Evolutionary conservation across 2,113 vertebrate species (phyloP).

Genomic region (Prunella himalayana): DNA sequence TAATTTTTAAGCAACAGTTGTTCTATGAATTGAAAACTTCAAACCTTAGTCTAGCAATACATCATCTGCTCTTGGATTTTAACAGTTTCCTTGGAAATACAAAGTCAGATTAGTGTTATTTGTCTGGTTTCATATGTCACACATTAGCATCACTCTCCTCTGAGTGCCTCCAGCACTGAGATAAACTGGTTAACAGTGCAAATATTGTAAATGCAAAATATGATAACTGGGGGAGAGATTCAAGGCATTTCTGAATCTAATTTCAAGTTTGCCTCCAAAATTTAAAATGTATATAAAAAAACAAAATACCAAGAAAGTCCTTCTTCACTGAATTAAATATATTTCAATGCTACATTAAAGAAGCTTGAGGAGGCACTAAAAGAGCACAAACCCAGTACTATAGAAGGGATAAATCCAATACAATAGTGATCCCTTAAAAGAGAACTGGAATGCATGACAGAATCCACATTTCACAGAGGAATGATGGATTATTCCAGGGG

Average conservation of each 20-base stretch:
- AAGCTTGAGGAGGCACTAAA: background rate
- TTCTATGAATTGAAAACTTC: background rate
- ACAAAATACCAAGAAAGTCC: background rate
- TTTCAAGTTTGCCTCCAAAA: conserved; percentile 5
- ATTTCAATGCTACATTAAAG: background rate
- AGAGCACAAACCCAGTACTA: background rate
- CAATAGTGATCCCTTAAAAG: background rate
- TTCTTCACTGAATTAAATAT: background rate
- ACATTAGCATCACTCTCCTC: background rate
- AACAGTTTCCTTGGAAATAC: background rate
- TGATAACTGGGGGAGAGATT: background rate
- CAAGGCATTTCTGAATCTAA: background rate
- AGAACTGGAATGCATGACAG: background rate
- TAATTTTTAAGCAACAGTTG: conserved; percentile 13
- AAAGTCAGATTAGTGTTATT: background rate
- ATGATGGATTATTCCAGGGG: background rate
- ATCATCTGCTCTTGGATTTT: background rate
- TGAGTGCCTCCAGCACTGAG: background rate
- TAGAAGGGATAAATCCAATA: background rate
- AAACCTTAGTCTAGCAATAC: background rate
- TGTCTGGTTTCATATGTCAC: background rate
- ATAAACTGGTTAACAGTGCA: conserved; percentile 28
- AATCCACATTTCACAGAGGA: background rate
- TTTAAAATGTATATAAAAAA: background rate
- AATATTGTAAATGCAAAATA: background rate